phyloP scores from a whole-genome alignment of 37 sponge, comb jelly and placozoan species.

The Spongilla lacustris region DNA sequence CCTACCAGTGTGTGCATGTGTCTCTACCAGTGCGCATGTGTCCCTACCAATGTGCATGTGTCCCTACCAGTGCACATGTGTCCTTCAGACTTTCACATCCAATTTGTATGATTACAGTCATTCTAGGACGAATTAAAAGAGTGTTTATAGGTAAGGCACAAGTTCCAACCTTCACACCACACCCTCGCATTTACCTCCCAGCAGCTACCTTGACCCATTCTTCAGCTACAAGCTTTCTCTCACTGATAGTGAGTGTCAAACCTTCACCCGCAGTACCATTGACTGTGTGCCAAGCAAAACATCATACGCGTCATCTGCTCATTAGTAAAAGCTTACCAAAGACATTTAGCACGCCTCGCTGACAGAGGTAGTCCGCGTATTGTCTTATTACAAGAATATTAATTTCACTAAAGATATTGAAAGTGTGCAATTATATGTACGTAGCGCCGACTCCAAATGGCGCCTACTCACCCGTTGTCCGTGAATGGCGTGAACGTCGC shows the following conservation, averaged over 20 bases:
- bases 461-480: conserved; percentile 50
- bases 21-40: conserved; percentile 74
- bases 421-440: conserved; percentile 1
- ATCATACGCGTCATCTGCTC: too few relatives aligned
- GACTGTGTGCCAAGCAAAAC: conserved; percentile 39
- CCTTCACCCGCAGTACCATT: conserved; percentile 88
- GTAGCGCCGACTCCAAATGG: neutral
- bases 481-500: conserved; percentile 74
- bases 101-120: conserved; percentile 80
- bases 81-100: conserved; percentile 72
- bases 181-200: conserved; percentile 67
- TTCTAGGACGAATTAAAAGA: conserved; percentile 23
- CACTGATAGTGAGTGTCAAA: conserved; percentile 63
- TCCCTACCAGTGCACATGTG: conserved; percentile 75
- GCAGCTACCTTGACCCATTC: conserved; percentile 64
- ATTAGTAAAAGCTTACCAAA: too few relatives aligned
- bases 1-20: neutral
- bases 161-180: neutral
- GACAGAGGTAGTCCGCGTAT: conserved; percentile 58
- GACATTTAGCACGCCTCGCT: conserved; percentile 57
- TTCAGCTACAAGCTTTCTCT: conserved; percentile 71
- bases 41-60: conserved; percentile 9
- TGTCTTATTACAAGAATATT: conserved; percentile 53
- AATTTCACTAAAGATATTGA: conserved; percentile 53
- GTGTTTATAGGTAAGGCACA: too few relatives aligned